Evolutionary conservation across 2,113 vertebrate species (phyloP).

Genomic region (Neodon shergylaensis): DNA sequence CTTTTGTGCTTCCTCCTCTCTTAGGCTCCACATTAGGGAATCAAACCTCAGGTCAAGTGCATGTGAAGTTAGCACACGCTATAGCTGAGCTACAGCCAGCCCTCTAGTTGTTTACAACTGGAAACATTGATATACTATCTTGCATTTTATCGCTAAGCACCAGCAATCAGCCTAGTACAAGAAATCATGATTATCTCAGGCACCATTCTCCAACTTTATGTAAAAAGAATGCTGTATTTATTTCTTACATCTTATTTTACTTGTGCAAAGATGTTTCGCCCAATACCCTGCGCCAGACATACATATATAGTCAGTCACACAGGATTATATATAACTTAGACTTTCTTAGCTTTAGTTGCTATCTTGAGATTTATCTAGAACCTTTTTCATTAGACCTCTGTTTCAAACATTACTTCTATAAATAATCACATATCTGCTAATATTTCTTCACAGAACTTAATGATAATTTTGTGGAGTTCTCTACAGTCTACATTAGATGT

Average conservation of each 20-base stretch:
- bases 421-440: not conserved
- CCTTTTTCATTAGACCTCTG: not conserved
- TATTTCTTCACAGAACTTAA: conserved; percentile 19
- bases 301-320: not conserved
- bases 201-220: not conserved
- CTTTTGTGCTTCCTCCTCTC: not conserved
- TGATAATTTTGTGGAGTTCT: not conserved
- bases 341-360: conserved; percentile 29
- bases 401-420: not conserved
- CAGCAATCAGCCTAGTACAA: not conserved
- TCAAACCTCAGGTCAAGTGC: not conserved
- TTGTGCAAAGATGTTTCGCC: not conserved
- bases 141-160: not conserved
- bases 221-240: too few species aligned
- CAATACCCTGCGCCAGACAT: not conserved
- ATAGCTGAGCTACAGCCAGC: not conserved
- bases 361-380: not conserved
- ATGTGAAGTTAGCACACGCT: not conserved
- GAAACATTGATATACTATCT: not conserved
- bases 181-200: not conserved
- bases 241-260: not conserved
- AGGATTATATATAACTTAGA: not conserved
- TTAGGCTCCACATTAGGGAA: not conserved
- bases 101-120: not conserved
- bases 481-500: conserved; percentile 26